Conservation (phyloP, 2,888 invertebrate species). For the Drosophila emarginata region DNA sequence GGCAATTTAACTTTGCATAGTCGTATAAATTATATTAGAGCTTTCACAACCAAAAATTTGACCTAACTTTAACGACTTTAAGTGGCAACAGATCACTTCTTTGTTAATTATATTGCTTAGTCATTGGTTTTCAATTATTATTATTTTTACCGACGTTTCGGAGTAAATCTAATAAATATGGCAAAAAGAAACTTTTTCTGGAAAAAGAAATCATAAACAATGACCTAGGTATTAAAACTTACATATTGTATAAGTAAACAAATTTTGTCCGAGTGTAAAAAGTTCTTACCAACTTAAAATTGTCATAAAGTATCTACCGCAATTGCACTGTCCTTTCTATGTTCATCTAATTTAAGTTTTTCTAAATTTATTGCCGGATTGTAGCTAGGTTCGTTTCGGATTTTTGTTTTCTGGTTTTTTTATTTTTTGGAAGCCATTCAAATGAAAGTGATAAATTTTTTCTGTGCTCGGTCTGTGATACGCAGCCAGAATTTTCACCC, state of each 20-base stretch:
- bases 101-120: too few species aligned
- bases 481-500: constrained; percentile 64
- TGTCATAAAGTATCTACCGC: not conserved
- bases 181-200: too few species aligned
- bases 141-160: too few species aligned
- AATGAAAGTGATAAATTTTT: constrained; percentile 69
- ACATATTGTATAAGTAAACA: too few species aligned
- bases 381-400: not conserved
- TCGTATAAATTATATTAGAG: not conserved
- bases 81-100: too few species aligned
- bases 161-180: too few species aligned
- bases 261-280: not conserved
- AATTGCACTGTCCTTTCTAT: constrained; percentile 42
- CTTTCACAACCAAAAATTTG: too few species aligned
- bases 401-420: constrained; percentile 17
- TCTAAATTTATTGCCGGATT: constrained; percentile 41
- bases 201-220: too few species aligned
- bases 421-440: constrained; percentile 60
- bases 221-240: too few species aligned
- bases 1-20: not conserved
- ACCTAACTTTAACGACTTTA: too few species aligned
- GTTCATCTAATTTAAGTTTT: constrained; percentile 17
- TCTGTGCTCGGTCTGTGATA: constrained; percentile 23
- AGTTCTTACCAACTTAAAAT: not conserved
- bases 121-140: too few species aligned